Percentiles rank a stretch among this genome's conserved stretches.
Evolutionary conservation across 2,797 vertebrate species (phyloP).

Genomic region (Myiotriccus ornatus): DNA sequence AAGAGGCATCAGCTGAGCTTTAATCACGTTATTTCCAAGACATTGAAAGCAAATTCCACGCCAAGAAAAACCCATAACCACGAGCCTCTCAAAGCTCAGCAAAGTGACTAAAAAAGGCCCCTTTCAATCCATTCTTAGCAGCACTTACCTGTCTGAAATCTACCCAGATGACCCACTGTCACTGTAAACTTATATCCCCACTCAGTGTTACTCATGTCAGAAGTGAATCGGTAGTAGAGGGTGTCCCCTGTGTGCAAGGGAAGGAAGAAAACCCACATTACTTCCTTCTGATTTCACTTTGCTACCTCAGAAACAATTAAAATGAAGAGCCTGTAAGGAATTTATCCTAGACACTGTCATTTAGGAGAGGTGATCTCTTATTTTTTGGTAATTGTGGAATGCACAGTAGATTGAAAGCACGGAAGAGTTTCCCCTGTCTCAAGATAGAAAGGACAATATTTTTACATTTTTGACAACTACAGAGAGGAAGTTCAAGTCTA

Average conservation of each 20-base stretch:
- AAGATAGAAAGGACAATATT: background rate
- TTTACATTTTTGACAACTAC: background rate
- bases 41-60: background rate
- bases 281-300: background rate
- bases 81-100: background rate
- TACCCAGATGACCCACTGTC: conserved; percentile 92
- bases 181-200: conserved; percentile 98
- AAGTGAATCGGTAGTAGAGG: conserved; percentile 91
- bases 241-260: conserved; percentile 83
- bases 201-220: conserved; percentile 97
- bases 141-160: conserved; percentile 92
- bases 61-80: background rate
- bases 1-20: background rate
- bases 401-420: background rate
- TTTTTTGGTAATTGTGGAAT: background rate
- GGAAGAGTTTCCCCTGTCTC: background rate
- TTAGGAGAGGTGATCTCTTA: background rate
- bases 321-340: background rate
- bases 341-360: background rate
- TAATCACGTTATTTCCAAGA: background rate
- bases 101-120: background rate
- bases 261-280: background rate
- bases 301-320: background rate
- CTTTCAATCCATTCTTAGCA: background rate
- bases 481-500: background rate